A percentile compares a stretch with the other conserved stretches of the same genome.
Evolutionary conservation across 2,888 invertebrate genomes (phyloP).

Genomic region (Orchesellides sinensis): DNA sequence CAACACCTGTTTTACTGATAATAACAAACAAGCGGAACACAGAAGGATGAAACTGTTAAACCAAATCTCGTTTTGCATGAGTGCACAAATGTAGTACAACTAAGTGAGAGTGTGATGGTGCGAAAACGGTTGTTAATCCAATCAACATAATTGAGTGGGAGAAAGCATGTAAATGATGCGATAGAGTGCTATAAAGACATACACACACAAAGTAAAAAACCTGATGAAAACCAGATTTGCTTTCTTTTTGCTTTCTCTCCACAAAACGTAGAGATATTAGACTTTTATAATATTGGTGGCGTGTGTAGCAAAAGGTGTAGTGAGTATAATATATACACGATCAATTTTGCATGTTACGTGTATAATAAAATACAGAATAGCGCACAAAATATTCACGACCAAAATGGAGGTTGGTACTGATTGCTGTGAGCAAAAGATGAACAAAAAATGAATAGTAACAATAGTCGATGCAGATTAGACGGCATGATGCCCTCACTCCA

Average conservation of each 20-base stretch:
- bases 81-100: neutral
- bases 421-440: conserved; percentile 61
- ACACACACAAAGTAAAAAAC: neutral
- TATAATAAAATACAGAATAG: neutral
- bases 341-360: too few species aligned
- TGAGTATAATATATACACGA: too few species aligned
- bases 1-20: conserved; percentile 26
- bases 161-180: conserved; percentile 34
- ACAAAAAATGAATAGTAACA: conserved; percentile 60
- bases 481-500: conserved; percentile 53
- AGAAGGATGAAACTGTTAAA: neutral
- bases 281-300: neutral
- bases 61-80: neutral
- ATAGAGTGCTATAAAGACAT: neutral
- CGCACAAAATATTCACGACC: conserved; percentile 26
- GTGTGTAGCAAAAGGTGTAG: too few species aligned
- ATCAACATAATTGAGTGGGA: conserved; percentile 28
- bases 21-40: neutral
- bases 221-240: neutral
- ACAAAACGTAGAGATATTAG: conserved; percentile 14
- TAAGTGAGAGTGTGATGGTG: conserved; percentile 28
- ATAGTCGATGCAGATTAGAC: conserved; percentile 63
- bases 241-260: neutral
- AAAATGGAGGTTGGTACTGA: conserved; percentile 57
- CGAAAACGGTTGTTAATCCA: conserved; percentile 32